These are phyloP conservation scores for Chrysolina oricalcia DNA, from an alignment of 2,888 invertebrate genomes.

Conservation along the genomic window DNA sequence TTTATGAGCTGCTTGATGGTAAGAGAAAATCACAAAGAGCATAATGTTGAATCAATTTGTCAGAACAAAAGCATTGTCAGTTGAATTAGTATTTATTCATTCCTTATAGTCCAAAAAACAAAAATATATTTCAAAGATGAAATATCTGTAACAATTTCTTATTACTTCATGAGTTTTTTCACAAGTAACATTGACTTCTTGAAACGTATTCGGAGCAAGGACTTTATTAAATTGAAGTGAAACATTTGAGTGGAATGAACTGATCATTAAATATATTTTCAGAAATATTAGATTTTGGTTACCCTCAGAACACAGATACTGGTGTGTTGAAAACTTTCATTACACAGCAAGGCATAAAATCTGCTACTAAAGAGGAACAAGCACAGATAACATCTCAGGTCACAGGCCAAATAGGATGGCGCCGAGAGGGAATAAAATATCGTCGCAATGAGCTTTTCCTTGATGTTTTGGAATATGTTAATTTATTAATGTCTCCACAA, in stretches of 20 bases:
- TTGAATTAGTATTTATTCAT: background rate
- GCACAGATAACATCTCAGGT: constrained; percentile 98
- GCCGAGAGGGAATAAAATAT: constrained; percentile 99
- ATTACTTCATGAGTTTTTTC: too few relatives aligned
- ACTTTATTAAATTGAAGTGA: background rate
- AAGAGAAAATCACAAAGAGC: constrained; percentile 58
- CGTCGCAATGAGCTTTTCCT: constrained; percentile 98
- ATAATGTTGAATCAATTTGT: background rate
- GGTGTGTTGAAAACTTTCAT: constrained; percentile 99
- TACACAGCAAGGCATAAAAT: constrained; percentile 99
- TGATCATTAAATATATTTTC: constrained; percentile 55
- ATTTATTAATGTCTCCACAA: constrained; percentile 99
- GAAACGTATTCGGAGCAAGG: background rate
- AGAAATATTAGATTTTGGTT: constrained; percentile 99
- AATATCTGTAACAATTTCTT: too few relatives aligned
- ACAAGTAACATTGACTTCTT: background rate
- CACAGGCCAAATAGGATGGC: constrained; percentile 99
- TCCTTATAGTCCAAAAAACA: too few relatives aligned
- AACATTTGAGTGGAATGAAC: background rate
- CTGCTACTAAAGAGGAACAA: constrained; percentile 99
- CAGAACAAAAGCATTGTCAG: too few relatives aligned
- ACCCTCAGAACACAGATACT: constrained; percentile 99
- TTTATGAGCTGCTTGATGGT: constrained; percentile 99
- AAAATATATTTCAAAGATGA: background rate
- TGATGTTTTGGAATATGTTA: constrained; percentile 98